These are phyloP conservation scores for Drosophila antonietae DNA, from an alignment of 2,888 invertebrate genomes.

Conservation along the genomic window DNA sequence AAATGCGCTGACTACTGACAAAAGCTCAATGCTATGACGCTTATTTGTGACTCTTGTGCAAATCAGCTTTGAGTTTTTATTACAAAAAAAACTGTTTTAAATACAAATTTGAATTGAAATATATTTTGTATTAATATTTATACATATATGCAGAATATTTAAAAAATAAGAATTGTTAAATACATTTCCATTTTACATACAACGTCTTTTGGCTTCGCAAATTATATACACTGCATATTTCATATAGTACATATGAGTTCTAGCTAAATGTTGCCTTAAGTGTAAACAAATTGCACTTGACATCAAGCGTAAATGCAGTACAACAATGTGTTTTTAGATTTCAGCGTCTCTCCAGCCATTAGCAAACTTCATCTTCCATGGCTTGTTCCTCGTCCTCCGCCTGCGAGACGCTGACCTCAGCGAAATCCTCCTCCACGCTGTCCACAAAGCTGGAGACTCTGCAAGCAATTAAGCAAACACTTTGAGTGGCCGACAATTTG, in stretches of 20 bases:
- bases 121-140: not conserved
- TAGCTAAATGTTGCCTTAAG: not conserved
- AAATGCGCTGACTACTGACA: not conserved
- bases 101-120: not conserved
- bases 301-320: not conserved
- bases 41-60: not conserved
- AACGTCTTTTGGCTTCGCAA: not conserved
- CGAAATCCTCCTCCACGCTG: slow-evolving; percentile 81
- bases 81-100: not conserved
- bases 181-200: not conserved
- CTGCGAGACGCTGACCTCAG: slow-evolving; percentile 74
- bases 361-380: slow-evolving; percentile 82
- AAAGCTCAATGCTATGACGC: slow-evolving; percentile 19
- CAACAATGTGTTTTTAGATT: not conserved
- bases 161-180: not conserved
- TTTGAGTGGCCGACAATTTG: slow-evolving; percentile 28
- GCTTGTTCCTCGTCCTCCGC: slow-evolving; percentile 79
- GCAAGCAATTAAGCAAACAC: slow-evolving; percentile 43
- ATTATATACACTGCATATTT: slow-evolving; percentile 7
- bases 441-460: slow-evolving; percentile 82
- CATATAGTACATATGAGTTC: not conserved
- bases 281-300: not conserved
- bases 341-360: slow-evolving; percentile 39
- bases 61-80: not conserved
- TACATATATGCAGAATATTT: not conserved